Conservation (phyloP, 2,113 vertebrate genomes). For the Poeciliopsis occidentalis region DNA sequence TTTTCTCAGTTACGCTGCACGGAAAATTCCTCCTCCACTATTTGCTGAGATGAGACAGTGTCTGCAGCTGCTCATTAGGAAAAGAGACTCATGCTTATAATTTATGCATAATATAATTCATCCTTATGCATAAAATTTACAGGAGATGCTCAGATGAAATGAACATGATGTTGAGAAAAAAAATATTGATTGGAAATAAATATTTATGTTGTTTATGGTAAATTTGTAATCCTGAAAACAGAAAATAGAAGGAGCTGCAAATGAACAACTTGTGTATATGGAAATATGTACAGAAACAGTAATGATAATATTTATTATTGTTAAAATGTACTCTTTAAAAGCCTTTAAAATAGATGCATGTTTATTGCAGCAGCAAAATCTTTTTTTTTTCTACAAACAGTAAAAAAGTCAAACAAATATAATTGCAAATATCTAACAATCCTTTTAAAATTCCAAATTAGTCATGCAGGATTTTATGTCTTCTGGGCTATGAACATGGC, state of each 20-base stretch:
- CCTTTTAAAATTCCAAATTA: too few species aligned
- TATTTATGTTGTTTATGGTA: background rate
- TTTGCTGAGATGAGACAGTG: constrained; percentile 31
- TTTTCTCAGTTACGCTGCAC: constrained; percentile 22
- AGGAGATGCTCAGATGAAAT: constrained; percentile 12
- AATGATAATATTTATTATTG: too few species aligned
- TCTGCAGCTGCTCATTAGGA: constrained; percentile 5
- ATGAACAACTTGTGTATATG: background rate
- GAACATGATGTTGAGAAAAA: constrained; percentile 2
- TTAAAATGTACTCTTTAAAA: too few species aligned
- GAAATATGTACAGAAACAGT: background rate
- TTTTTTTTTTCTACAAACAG: background rate
- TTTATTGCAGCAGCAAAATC: background rate
- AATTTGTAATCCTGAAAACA: background rate
- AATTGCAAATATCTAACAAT: too few species aligned
- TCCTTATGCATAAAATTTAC: constrained; percentile 10
- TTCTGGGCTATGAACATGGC: too few species aligned
- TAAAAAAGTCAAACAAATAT: too few species aligned
- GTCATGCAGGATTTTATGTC: too few species aligned
- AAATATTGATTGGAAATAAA: background rate
- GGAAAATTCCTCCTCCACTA: constrained; percentile 37
- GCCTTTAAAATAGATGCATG: too few species aligned
- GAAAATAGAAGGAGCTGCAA: background rate
- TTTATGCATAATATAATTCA: constrained; percentile 1
- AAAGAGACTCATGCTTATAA: background rate